phyloP scores from a whole-genome alignment of 2,888 invertebrate species.

The Pammene fasciana region DNA sequence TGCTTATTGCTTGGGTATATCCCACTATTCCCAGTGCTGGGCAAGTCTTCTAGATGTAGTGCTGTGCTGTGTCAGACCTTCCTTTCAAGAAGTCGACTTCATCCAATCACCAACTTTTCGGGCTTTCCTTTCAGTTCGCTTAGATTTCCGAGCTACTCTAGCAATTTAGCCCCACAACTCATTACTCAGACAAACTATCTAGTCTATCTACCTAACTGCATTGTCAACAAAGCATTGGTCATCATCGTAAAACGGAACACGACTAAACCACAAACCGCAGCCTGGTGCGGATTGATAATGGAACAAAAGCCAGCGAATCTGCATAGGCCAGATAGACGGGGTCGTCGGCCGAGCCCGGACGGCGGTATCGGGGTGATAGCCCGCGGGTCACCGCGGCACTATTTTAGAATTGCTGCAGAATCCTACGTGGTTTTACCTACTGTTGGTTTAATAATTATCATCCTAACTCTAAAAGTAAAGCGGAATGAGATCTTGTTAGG shows the following conservation, averaged over 20 bases:
- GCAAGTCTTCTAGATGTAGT: no score
- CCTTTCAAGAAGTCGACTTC: no score
- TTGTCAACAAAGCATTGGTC: background rate
- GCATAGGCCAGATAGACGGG: constrained; percentile 41
- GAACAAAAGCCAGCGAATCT: constrained; percentile 28
- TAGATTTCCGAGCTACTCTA: no score
- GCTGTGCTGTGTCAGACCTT: no score
- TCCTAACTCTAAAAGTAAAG: no score
- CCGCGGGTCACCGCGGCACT: constrained; percentile 49
- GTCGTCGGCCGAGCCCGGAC: constrained; percentile 58
- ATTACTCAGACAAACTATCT: no score
- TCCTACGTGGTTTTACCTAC: background rate
- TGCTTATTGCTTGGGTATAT: no score
- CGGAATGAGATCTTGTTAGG: no score
- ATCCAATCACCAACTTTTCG: no score
- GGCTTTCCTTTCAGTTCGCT: no score
- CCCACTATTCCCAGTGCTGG: no score
- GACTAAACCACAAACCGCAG: constrained; percentile 44
- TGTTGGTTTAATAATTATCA: background rate
- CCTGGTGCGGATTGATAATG: constrained; percentile 46
- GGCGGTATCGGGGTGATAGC: constrained; percentile 58
- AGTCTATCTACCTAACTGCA: background rate
- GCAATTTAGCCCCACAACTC: no score
- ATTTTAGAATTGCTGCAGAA: constrained; percentile 1
- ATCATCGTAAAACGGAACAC: background rate